Evolutionary conservation across 1,140 invertebrate genomes (phyloP).

Genomic region (Bombus polaris): DNA sequence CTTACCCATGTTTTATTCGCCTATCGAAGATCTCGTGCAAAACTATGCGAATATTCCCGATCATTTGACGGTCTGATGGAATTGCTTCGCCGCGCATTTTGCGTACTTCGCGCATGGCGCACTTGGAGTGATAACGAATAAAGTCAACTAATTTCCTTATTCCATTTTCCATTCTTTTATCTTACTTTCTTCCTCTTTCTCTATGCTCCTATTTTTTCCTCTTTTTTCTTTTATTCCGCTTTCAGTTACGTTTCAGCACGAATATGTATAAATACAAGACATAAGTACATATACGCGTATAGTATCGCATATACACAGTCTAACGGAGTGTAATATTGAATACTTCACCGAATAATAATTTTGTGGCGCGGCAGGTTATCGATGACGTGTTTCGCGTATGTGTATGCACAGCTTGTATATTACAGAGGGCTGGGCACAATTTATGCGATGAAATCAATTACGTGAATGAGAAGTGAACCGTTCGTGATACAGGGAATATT

Average conservation of each 20-base stretch:
- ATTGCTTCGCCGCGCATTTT: constrained; percentile 34
- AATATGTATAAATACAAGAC: not conserved
- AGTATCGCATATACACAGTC: not conserved
- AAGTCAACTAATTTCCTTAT: not conserved
- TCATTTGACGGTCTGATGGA: constrained; percentile 54
- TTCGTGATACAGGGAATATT: not conserved
- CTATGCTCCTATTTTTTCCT: not conserved
- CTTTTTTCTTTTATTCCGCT: not conserved
- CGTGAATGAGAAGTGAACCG: not conserved
- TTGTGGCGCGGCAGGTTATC: constrained; percentile 14
- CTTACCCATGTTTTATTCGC: constrained; percentile 69
- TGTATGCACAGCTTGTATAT: not conserved
- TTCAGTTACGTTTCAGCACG: not conserved
- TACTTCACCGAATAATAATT: constrained; percentile 30
- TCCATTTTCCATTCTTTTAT: not conserved
- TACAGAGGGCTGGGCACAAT: not conserved
- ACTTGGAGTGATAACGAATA: constrained; percentile 14
- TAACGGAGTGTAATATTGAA: constrained; percentile 10
- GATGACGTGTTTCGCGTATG: constrained; percentile 7
- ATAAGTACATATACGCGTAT: no score
- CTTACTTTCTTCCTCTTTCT: not conserved
- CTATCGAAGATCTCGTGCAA: constrained; percentile 67
- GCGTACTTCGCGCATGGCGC: no score
- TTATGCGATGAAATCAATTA: constrained; percentile 4
- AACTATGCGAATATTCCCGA: constrained; percentile 75